Evolutionary conservation across 2,888 invertebrate genomes (phyloP), one percentile per base, ranked within the genome.

Genomic region (Pemphredon lugubris): DNA sequence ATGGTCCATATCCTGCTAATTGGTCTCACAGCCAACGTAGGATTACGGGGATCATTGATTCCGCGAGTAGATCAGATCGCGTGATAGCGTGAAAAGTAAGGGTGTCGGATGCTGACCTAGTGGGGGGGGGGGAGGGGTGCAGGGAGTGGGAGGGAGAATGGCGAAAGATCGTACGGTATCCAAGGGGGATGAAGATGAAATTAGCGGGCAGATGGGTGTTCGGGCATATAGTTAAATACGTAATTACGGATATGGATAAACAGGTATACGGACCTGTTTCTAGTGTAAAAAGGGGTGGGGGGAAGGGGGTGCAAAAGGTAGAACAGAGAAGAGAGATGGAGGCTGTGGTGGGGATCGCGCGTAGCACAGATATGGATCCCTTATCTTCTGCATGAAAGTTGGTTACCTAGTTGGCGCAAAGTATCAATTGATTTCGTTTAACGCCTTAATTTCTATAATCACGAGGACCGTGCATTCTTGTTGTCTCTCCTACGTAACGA

Each of bases 341-440:
- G 58, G n/a, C 39, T 2, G 63, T 59, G 54, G 59, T 61, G 73
- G 66, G 72, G 66, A 61, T 57, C 48, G 61, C 53, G 54, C 60
- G 60, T 65, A 58, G 55, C 51, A 44, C 37, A 61, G 59, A 65
- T 69, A 69, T 73, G 69, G 74, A 69, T 64, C 53, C 53, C 57
- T 65, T 14, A 42, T 16, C 59, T 51, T 57, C 40, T 45, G 59
- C 42, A 34, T 34, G 48, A 60, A 59, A 40, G 16, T 70, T 60
- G 55, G 26, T 64, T 71, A 53, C 34, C 50, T 26, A 32, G 65
- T 71, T 60, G 44, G 45, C 47, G 40, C 39, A 16, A 48, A 51
- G 6, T 45, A 16, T 55, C 11, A 1, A 20, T 5, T 50, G 11
- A 5, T 6, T 32, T 40, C n/a, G n/a, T 48, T 18, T 39, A 6